phyloP scores from a whole-genome alignment of 2,888 invertebrate species.

The Hydrotaea diabolus region DNA sequence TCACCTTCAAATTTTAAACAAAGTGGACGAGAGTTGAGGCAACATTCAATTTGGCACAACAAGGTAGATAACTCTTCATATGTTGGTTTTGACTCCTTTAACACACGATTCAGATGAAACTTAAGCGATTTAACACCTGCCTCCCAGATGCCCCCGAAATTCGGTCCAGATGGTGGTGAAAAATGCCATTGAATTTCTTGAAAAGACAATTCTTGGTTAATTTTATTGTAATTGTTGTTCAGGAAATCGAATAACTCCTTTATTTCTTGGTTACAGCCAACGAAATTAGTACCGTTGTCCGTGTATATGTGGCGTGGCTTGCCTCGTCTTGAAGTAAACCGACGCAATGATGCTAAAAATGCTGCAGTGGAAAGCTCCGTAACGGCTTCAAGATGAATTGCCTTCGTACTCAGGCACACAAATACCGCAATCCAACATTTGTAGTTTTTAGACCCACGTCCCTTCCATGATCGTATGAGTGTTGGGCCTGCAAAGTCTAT shows the following conservation, averaged over 20 bases:
- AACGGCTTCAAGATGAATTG: constrained; percentile 57
- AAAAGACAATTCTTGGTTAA: constrained; percentile 40
- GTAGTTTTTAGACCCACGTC: constrained; percentile 45
- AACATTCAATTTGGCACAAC: constrained; percentile 73
- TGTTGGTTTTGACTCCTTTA: constrained; percentile 69
- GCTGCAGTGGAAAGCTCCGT: constrained; percentile 66
- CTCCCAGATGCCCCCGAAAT: constrained; percentile 77
- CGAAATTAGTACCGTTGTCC: constrained; percentile 67
- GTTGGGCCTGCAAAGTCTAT: constrained; percentile 55
- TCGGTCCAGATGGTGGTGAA: constrained; percentile 73
- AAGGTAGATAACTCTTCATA: constrained; percentile 74
- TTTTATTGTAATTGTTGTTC: constrained; percentile 20
- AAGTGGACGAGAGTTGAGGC: constrained; percentile 74
- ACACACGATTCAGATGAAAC: constrained; percentile 71
- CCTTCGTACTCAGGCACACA: constrained; percentile 53
- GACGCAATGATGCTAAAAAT: constrained; percentile 70
- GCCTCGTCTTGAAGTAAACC: constrained; percentile 69
- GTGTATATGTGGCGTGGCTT: constrained; percentile 49
- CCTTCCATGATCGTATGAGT: constrained; percentile 50
- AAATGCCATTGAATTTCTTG: constrained; percentile 73
- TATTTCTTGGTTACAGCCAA: constrained; percentile 60
- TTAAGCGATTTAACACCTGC: constrained; percentile 75
- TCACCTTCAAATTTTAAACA: constrained; percentile 67
- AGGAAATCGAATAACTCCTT: constrained; percentile 47
- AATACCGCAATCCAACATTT: constrained; percentile 59